Conservation (phyloP, 2,797 vertebrate genomes). For the Nasua narica region DNA sequence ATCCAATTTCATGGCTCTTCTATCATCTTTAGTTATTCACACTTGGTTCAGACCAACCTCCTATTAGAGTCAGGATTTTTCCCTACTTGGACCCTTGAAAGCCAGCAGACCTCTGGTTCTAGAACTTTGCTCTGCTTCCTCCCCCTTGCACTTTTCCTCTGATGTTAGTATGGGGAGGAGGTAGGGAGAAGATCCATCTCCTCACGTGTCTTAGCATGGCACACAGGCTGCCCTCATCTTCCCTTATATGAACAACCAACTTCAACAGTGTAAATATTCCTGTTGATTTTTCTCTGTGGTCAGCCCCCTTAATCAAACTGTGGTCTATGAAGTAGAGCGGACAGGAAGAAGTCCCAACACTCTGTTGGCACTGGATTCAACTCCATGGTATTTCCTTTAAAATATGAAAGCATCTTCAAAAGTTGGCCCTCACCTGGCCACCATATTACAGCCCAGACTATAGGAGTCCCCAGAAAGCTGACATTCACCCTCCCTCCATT, state of each 20-base stretch:
- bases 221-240: neutral
- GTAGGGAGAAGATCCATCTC: neutral
- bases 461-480: neutral
- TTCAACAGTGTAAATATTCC: neutral
- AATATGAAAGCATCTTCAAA: neutral
- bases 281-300: neutral
- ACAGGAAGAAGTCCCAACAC: neutral
- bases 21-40: neutral
- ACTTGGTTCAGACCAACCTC: neutral
- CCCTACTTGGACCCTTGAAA: neutral
- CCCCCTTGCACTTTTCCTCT: neutral
- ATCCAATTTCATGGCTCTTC: neutral
- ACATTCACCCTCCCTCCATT: neutral
- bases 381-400: neutral
- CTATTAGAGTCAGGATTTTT: neutral
- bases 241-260: neutral
- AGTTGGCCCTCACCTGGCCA: neutral
- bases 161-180: neutral
- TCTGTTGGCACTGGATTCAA: neutral
- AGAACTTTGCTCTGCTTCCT: neutral
- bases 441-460: neutral
- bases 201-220: neutral
- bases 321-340: neutral
- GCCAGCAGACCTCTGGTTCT: neutral
- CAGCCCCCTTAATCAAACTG: neutral